Conservation (phyloP, 2,888 invertebrate genomes). For the Stenurella melanura region DNA sequence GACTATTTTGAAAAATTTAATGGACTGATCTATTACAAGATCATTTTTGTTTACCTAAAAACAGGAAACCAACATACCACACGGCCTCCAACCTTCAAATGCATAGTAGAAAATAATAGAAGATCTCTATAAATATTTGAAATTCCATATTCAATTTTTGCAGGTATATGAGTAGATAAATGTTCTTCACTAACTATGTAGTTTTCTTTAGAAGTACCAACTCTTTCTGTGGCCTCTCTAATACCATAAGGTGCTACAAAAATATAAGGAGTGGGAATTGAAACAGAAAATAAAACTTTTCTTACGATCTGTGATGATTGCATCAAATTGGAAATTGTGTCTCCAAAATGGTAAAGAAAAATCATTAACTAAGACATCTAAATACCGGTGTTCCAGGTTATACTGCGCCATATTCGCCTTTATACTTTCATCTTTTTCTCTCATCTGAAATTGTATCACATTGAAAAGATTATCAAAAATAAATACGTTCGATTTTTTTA, state of each 20-base stretch:
- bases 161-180: constrained; percentile 83
- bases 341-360: constrained; percentile 90
- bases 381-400: constrained; percentile 81
- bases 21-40: not conserved
- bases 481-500: no score
- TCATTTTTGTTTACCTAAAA: constrained; percentile 78
- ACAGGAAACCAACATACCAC: constrained; percentile 98
- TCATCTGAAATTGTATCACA: constrained; percentile 71
- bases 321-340: constrained; percentile 84
- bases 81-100: constrained; percentile 84
- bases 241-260: constrained; percentile 96
- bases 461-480: not conserved
- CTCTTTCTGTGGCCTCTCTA: constrained; percentile 91
- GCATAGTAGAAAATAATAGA: constrained; percentile 86
- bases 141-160: constrained; percentile 90
- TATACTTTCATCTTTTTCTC: constrained; percentile 90
- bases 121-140: constrained; percentile 90
- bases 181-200: constrained; percentile 81
- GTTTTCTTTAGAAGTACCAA: constrained; percentile 80
- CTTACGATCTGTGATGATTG: constrained; percentile 97
- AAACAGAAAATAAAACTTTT: not conserved
- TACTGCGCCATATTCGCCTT: constrained; percentile 93
- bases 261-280: not conserved
- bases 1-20: no score
- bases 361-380: constrained; percentile 95